Percentiles rank a stretch among this genome's conserved stretches.
These are phyloP conservation scores for Ridgeia piscesae DNA, from an alignment of 1,140 invertebrate species.

Conservation along the genomic window DNA sequence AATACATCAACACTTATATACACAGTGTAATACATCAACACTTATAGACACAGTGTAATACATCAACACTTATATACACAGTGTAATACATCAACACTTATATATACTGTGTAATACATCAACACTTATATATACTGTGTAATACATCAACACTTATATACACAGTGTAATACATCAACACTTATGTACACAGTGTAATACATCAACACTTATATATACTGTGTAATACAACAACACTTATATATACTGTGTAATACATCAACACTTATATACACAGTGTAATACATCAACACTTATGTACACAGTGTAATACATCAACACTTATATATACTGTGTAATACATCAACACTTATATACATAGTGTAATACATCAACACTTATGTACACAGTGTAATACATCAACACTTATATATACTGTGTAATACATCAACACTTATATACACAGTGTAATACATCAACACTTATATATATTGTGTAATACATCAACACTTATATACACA, in stretches of 20 bases:
- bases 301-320: not conserved
- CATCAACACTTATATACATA: no score
- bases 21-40: not conserved
- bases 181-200: no score
- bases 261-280: no score
- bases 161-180: no score
- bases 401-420: no score
- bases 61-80: constrained; percentile 16
- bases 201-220: not conserved
- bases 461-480: not conserved
- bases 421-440: no score
- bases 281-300: not conserved
- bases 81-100: no score
- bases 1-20: no score
- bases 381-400: not conserved
- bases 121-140: not conserved
- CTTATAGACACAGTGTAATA: not conserved
- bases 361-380: not conserved
- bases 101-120: no score
- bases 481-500: constrained; percentile 16
- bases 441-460: not conserved
- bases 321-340: no score
- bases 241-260: no score
- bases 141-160: not conserved
- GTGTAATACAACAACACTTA: no score